phyloP scores from a whole-genome alignment of 2,113 vertebrate genomes.

The Vireo altiloquus region DNA sequence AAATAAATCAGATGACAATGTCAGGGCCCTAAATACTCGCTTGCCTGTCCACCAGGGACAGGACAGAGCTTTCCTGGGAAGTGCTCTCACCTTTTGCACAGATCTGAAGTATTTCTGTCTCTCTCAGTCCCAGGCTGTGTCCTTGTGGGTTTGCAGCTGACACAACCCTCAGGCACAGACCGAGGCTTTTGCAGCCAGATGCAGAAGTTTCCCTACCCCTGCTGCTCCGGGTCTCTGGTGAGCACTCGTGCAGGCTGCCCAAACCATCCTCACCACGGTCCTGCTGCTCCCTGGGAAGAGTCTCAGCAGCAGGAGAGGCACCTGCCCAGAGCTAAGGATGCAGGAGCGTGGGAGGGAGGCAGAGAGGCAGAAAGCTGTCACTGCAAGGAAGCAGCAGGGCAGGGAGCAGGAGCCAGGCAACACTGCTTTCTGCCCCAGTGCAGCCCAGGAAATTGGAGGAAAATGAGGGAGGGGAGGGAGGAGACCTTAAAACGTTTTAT shows the following conservation, averaged over 20 bases:
- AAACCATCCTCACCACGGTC: rapidly evolving
- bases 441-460: not conserved
- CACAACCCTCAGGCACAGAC: not conserved
- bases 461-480: not conserved
- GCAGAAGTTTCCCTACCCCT: not conserved
- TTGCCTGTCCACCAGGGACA: not conserved
- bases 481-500: not conserved
- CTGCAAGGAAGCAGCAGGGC: rapidly evolving
- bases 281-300: not conserved
- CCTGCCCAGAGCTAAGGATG: not conserved
- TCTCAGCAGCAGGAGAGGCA: not conserved
- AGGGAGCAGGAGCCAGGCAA: not conserved
- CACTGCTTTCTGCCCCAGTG: rapidly evolving
- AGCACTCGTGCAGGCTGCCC: not conserved
- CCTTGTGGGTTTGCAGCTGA: not conserved
- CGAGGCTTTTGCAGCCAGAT: not conserved
- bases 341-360: rapidly evolving
- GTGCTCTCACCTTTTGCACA: not conserved
- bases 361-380: not conserved
- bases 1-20: not conserved
- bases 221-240: not conserved
- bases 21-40: not conserved
- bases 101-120: not conserved
- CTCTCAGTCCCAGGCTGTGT: not conserved
- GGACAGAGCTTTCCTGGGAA: not conserved